Conservation (phyloP, 2,888 invertebrate species). For the Malthinus flaveolus region DNA sequence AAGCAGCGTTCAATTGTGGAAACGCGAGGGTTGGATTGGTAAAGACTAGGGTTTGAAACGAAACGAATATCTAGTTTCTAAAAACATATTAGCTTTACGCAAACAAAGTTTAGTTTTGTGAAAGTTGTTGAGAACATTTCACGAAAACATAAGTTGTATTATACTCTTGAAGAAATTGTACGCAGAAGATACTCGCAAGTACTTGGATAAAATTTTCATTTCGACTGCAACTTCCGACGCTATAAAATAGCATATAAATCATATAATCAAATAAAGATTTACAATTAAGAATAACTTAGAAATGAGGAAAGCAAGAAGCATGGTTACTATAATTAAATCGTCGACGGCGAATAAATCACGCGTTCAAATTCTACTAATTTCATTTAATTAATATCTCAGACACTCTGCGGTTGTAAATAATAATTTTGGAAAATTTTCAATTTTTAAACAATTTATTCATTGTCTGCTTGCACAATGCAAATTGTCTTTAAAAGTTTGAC, state of each 20-base stretch:
- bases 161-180: neutral
- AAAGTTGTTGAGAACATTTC: neutral
- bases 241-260: slow-evolving; percentile 33
- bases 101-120: slow-evolving; percentile 40
- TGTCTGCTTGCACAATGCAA: neutral
- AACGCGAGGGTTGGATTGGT: slow-evolving; percentile 39
- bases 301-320: slow-evolving; percentile 33
- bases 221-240: slow-evolving; percentile 10
- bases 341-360: slow-evolving; percentile 41
- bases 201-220: neutral
- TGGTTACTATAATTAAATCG: slow-evolving; percentile 40
- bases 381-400: slow-evolving; percentile 42
- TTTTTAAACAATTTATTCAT: slow-evolving; percentile 15
- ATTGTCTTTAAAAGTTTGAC: slow-evolving; percentile 4
- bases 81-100: slow-evolving; percentile 37
- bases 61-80: slow-evolving; percentile 42
- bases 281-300: slow-evolving; percentile 27
- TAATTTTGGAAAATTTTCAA: slow-evolving; percentile 23
- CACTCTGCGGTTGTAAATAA: slow-evolving; percentile 32
- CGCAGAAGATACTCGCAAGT: neutral
- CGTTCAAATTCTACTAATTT: slow-evolving; percentile 42
- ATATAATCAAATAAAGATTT: slow-evolving; percentile 35
- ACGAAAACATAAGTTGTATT: neutral
- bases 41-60: slow-evolving; percentile 43
- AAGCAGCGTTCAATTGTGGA: slow-evolving; percentile 46